These are phyloP conservation scores for Tragelaphus strepsiceros DNA, from an alignment of 2,113 vertebrate species.

Conservation along the genomic window DNA sequence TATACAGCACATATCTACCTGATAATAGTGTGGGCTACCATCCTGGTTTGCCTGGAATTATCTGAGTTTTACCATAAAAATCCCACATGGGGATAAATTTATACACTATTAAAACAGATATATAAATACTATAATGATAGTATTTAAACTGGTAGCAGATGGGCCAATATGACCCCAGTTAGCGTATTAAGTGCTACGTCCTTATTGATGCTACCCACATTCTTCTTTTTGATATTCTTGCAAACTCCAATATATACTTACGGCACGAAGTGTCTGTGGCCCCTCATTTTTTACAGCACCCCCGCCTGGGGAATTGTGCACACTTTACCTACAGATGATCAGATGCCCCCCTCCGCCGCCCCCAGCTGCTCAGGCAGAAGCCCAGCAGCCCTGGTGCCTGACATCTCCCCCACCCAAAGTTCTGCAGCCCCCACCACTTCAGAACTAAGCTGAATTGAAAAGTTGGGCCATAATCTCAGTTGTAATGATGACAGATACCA, in stretches of 20 bases:
- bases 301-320: no score
- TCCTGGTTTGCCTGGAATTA: neutral
- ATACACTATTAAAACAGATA: neutral
- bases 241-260: neutral
- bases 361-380: accelerated
- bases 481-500: slow-evolving; percentile 14
- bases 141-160: neutral
- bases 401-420: neutral
- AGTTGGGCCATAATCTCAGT: neutral
- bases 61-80: neutral
- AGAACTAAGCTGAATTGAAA: neutral
- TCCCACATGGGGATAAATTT: neutral
- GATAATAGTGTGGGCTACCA: neutral
- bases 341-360: neutral
- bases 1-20: neutral
- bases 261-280: neutral
- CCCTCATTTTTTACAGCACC: neutral
- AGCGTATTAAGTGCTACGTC: neutral
- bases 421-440: neutral
- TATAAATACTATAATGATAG: neutral
- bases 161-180: neutral
- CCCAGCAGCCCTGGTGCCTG: neutral
- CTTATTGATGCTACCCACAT: neutral
- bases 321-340: neutral
- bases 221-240: neutral